A percentile compares a stretch with the other conserved stretches of the same genome.
These are phyloP conservation scores for Poicephalus meyeri DNA, from an alignment of 2,113 vertebrate genomes.

Conservation along the genomic window DNA sequence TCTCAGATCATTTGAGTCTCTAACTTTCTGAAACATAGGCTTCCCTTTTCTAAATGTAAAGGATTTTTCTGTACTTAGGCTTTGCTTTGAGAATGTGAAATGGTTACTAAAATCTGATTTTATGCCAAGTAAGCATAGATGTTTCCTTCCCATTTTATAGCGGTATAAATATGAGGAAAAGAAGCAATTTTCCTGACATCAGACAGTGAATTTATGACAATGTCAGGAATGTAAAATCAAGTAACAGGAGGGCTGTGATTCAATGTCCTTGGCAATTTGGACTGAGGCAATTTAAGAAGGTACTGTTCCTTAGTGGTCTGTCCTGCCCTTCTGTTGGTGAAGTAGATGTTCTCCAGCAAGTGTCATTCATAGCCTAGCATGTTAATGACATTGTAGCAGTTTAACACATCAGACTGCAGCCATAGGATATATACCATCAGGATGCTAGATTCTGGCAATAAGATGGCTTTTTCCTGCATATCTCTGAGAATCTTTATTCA, in stretches of 20 bases:
- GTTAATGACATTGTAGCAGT: neutral
- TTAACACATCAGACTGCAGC: neutral
- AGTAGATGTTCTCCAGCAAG: neutral
- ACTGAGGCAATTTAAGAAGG: neutral
- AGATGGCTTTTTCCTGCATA: neutral
- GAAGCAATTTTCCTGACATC: neutral
- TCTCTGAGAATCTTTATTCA: neutral
- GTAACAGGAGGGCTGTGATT: neutral
- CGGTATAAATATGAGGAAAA: neutral
- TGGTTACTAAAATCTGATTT: neutral
- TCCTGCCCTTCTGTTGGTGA: neutral
- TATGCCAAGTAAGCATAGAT: neutral
- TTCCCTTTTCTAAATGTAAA: neutral
- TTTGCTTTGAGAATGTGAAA: slow-evolving; percentile 9
- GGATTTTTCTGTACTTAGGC: neutral
- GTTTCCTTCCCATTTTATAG: neutral
- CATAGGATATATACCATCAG: neutral
- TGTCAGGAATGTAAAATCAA: neutral
- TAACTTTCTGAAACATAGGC: neutral
- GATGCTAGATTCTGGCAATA: neutral
- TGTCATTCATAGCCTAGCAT: neutral
- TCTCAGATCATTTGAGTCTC: neutral
- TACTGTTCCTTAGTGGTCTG: neutral
- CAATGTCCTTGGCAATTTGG: neutral
- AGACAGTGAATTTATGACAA: neutral